Conservation (phyloP, 2,888 invertebrate species). For the Dicyrtoma fusca region DNA sequence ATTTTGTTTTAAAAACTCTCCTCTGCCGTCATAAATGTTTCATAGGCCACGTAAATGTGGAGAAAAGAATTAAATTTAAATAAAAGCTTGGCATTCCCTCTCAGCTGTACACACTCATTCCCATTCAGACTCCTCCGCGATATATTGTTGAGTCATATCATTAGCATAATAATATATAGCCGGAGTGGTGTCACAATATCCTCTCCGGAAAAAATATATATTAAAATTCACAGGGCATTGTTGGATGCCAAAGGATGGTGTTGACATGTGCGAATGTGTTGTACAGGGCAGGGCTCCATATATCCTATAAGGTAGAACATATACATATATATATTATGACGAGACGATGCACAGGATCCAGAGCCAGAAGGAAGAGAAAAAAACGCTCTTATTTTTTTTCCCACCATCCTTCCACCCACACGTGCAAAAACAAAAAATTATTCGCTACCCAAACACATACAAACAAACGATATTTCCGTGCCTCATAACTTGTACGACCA, state of each 20-base stretch:
- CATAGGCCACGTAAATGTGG: conserved; percentile 14
- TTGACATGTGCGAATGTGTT: background rate
- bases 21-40: conserved; percentile 14
- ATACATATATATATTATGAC: too few species aligned
- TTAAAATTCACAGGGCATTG: conserved; percentile 23
- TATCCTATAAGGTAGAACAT: too few species aligned
- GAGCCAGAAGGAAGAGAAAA: too few species aligned
- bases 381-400: too few species aligned
- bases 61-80: conserved; percentile 20
- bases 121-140: background rate
- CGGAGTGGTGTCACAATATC: background rate
- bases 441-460: too few species aligned
- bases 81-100: conserved; percentile 22
- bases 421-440: too few species aligned
- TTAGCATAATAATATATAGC: conserved; percentile 14
- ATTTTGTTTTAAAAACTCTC: conserved; percentile 18
- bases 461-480: too few species aligned
- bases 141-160: conserved; percentile 6
- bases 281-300: too few species aligned
- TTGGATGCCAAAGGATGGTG: conserved; percentile 26
- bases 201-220: conserved; percentile 12
- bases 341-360: too few species aligned
- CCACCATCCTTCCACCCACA: too few species aligned
- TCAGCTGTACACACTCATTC: conserved; percentile 5
- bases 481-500: too few species aligned